These are phyloP conservation scores for Sphaeridia pumilis DNA, from an alignment of 2,888 invertebrate genomes.

Conservation along the genomic window DNA sequence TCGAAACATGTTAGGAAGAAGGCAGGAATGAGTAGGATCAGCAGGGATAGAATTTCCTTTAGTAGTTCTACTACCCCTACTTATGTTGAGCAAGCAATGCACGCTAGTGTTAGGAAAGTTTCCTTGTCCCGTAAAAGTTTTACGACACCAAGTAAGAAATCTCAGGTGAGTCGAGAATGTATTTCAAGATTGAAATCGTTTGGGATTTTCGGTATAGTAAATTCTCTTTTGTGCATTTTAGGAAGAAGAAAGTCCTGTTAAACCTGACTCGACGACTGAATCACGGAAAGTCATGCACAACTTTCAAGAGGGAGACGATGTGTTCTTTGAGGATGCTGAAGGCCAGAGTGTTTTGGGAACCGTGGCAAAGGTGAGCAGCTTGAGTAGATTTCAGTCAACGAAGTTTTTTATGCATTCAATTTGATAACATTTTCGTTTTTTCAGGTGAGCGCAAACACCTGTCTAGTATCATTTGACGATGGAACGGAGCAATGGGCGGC, in stretches of 20 bases:
- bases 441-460: slow-evolving; percentile 26
- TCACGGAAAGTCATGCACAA: slow-evolving; percentile 17
- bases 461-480: slow-evolving; percentile 31
- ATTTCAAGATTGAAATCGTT: too few relatives aligned
- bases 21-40: too few relatives aligned
- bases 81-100: too few relatives aligned
- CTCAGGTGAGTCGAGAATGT: too few relatives aligned
- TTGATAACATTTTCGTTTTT: background rate
- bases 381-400: background rate
- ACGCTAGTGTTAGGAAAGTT: too few relatives aligned
- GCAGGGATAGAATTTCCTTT: too few relatives aligned
- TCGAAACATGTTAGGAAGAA: too few relatives aligned
- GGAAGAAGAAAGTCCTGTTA: slow-evolving; percentile 18
- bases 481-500: slow-evolving; percentile 30
- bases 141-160: too few relatives aligned
- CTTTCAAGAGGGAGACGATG: slow-evolving; percentile 32
- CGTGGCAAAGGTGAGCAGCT: slow-evolving; percentile 23
- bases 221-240: background rate
- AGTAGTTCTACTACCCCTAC: too few relatives aligned
- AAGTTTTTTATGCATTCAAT: background rate
- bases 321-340: slow-evolving; percentile 26
- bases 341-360: slow-evolving; percentile 30
- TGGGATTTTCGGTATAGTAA: background rate
- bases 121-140: too few relatives aligned
- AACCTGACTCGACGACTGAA: slow-evolving; percentile 30